These are phyloP conservation scores for Yasuhikotakia modesta DNA, from an alignment of 2,797 vertebrate genomes.

Conservation along the genomic window DNA sequence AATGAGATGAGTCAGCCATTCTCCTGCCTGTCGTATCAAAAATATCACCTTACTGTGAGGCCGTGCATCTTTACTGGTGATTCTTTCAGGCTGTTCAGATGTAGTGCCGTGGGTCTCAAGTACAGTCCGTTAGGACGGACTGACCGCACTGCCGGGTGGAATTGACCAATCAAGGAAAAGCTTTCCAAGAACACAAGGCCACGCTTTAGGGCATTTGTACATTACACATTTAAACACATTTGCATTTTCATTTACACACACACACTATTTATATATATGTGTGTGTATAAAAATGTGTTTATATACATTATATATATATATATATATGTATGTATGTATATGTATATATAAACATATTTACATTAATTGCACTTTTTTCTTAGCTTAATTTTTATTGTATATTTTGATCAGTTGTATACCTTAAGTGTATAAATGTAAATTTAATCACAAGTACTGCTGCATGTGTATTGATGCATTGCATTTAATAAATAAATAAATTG, in stretches of 20 bases:
- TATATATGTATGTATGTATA: no score
- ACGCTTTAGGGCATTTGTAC: background rate
- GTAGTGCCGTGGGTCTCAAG: constrained; percentile 63
- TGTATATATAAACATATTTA: background rate
- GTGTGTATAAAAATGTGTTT: no score
- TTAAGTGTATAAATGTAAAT: background rate
- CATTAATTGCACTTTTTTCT: no score
- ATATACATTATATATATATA: no score
- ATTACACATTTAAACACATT: background rate
- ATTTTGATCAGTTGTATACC: no score
- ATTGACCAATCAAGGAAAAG: constrained; percentile 58
- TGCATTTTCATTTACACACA: background rate
- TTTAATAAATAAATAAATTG: background rate
- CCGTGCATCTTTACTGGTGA: constrained; percentile 61
- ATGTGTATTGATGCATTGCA: background rate
- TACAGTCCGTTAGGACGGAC: constrained; percentile 62
- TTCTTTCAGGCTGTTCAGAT: constrained; percentile 62
- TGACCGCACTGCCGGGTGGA: constrained; percentile 59
- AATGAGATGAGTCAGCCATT: constrained; percentile 69
- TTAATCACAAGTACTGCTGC: background rate
- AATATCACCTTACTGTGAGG: constrained; percentile 61
- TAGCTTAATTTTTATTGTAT: no score
- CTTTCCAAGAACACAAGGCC: constrained; percentile 50
- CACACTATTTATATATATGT: no score
- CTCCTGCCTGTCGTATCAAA: constrained; percentile 67